Evolutionary conservation across 1,140 invertebrate species (phyloP).

Genomic region (Drosophila neocordata): DNA sequence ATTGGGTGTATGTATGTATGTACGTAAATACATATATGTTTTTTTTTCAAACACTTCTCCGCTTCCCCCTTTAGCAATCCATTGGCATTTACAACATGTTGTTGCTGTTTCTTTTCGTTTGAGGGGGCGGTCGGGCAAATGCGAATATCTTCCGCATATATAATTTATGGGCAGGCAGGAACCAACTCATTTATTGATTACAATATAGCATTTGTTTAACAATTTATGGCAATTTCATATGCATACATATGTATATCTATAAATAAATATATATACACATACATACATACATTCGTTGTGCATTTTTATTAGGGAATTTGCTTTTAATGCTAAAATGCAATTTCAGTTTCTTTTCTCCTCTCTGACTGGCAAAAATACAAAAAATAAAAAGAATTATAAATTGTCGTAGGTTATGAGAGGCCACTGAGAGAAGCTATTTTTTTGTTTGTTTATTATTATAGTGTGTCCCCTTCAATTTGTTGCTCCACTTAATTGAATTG

Average conservation of each 20-base stretch:
- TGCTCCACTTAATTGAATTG: constrained; percentile 70
- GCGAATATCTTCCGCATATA: constrained; percentile 57
- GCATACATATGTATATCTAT: constrained; percentile 19
- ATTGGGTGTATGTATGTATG: constrained; percentile 4
- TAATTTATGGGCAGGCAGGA: constrained; percentile 49
- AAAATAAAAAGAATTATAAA: constrained; percentile 62
- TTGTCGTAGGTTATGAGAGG: constrained; percentile 76
- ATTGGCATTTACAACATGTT: constrained; percentile 72
- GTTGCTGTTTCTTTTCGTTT: constrained; percentile 1
- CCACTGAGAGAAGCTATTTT: constrained; percentile 15
- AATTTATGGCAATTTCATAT: constrained; percentile 66
- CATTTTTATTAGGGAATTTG: constrained; percentile 51
- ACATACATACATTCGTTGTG: constrained; percentile 19
- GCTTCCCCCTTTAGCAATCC: constrained; percentile 10
- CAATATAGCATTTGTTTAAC: constrained; percentile 77
- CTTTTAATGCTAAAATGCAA: constrained; percentile 59
- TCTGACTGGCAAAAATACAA: constrained; percentile 19
- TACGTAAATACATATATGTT: background rate
- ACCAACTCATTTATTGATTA: constrained; percentile 70
- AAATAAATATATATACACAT: background rate
- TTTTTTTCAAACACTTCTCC: constrained; percentile 30
- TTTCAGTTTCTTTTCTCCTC: constrained; percentile 54
- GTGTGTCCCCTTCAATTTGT: constrained; percentile 50
- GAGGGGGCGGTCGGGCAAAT: constrained; percentile 17
- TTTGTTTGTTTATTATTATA: constrained; percentile 41